Evolutionary conservation across 2,113 vertebrate species (phyloP).

Genomic region (Elaphurus davidianus): DNA sequence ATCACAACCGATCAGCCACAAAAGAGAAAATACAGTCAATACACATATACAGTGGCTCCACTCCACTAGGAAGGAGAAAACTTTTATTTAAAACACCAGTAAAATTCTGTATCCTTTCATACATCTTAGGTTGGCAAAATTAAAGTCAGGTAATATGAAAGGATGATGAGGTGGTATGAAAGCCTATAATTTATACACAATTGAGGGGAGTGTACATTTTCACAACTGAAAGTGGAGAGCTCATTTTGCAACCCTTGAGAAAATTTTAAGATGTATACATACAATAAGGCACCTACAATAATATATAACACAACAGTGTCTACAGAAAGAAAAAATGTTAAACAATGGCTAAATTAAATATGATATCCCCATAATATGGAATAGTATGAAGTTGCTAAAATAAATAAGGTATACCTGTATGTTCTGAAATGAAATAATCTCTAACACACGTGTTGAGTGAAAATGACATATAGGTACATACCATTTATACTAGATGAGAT

Average conservation of each 20-base stretch:
- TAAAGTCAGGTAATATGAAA: neutral
- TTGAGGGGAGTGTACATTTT: neutral
- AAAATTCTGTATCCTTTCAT: neutral
- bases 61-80: constrained; percentile 2
- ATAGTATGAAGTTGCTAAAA: neutral
- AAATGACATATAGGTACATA: neutral
- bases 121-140: neutral
- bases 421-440: constrained; percentile 34
- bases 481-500: neutral
- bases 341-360: neutral
- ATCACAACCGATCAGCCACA: neutral
- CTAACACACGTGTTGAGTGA: neutral
- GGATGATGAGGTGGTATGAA: neutral
- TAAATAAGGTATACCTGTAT: neutral
- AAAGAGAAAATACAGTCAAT: neutral
- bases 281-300: neutral
- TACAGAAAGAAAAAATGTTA: neutral
- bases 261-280: neutral
- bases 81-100: constrained; percentile 29
- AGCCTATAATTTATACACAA: neutral
- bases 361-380: neutral
- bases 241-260: neutral
- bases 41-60: neutral
- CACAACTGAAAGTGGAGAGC: neutral
- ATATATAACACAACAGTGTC: neutral